Percentiles rank a stretch among this genome's conserved stretches.
These are phyloP conservation scores for Tortrix viridana DNA, from an alignment of 2,888 invertebrate species.

Conservation along the genomic window DNA sequence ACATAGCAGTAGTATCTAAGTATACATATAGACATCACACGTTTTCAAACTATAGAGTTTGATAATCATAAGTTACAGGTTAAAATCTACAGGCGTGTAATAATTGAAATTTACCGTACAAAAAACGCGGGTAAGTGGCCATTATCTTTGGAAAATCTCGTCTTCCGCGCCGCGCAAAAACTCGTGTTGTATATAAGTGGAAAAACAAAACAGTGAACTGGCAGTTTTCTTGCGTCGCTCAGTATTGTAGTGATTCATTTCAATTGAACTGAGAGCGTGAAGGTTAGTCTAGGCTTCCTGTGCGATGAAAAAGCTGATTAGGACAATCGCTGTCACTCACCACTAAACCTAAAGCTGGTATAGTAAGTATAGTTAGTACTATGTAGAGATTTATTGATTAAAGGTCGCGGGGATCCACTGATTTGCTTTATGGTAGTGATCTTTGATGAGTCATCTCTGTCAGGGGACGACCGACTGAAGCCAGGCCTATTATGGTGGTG, in stretches of 20 bases:
- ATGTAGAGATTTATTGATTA: too few relatives aligned
- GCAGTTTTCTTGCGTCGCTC: slow-evolving; percentile 32
- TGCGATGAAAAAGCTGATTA: slow-evolving; percentile 35
- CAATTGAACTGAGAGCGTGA: slow-evolving; percentile 47
- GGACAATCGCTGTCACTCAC: background rate
- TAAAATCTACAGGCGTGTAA: too few relatives aligned
- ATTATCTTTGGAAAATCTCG: slow-evolving; percentile 27
- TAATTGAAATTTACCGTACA: background rate
- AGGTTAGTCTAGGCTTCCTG: slow-evolving; percentile 47
- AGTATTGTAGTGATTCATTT: slow-evolving; percentile 15
- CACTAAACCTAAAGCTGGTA: background rate
- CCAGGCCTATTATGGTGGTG: too few relatives aligned
- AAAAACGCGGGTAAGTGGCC: slow-evolving; percentile 7
- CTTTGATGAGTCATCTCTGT: too few relatives aligned
- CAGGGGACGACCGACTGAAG: too few relatives aligned
- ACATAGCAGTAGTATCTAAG: too few relatives aligned
- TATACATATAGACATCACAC: too few relatives aligned
- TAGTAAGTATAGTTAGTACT: too few relatives aligned
- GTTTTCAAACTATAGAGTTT: too few relatives aligned
- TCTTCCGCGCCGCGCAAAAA: slow-evolving; percentile 32
- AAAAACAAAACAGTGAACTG: slow-evolving; percentile 33
- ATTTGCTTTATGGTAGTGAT: too few relatives aligned
- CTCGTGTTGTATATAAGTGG: slow-evolving; percentile 10
- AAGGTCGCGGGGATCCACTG: too few relatives aligned
- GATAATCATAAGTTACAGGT: too few relatives aligned